Evolutionary conservation across 2,113 vertebrate species (phyloP).

Genomic region (Dipodomys spectabilis): DNA sequence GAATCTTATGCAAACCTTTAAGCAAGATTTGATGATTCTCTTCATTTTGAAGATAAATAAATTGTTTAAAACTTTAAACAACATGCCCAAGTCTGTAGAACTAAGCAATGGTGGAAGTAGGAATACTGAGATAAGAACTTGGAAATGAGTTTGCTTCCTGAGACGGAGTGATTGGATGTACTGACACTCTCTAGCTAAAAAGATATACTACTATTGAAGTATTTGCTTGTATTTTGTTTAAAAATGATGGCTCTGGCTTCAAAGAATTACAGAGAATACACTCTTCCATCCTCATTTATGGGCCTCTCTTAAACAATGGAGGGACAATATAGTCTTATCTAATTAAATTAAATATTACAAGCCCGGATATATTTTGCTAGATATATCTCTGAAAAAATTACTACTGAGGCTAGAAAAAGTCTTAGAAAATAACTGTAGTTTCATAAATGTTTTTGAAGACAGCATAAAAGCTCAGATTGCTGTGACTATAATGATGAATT

Average conservation of each 20-base stretch:
- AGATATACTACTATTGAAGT: background rate
- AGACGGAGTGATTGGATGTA: background rate
- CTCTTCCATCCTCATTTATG: background rate
- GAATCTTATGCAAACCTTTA: background rate
- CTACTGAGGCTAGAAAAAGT: background rate
- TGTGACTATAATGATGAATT: background rate
- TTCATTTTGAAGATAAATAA: background rate
- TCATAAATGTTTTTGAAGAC: background rate
- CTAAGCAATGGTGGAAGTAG: background rate
- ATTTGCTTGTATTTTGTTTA: background rate
- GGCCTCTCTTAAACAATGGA: background rate
- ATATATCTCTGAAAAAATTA: background rate
- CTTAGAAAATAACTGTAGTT: background rate
- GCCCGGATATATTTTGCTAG: background rate
- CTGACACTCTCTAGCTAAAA: background rate
- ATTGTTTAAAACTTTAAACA: background rate
- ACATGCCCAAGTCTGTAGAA: background rate
- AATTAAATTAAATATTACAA: conserved; percentile 9
- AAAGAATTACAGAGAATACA: background rate
- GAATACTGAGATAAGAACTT: background rate
- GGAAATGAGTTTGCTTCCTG: background rate
- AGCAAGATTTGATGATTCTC: background rate
- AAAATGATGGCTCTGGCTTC: background rate
- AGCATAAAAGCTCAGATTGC: background rate
- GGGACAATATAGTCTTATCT: background rate